Evolutionary conservation across 2,113 vertebrate genomes (phyloP).

Genomic region (Engraulis encrasicolus): DNA sequence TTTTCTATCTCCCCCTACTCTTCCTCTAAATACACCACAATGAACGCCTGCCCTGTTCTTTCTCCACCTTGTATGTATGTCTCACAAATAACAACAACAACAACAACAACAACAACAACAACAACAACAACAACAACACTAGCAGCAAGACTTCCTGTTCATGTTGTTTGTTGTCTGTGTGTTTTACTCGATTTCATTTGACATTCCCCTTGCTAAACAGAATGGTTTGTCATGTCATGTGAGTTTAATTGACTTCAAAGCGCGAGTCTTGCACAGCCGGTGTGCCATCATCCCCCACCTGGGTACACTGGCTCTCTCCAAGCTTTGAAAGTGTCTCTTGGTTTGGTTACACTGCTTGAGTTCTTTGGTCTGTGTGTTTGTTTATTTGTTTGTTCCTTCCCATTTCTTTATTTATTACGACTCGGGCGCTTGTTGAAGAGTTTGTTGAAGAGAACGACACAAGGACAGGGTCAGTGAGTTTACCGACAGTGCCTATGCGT

Average conservation of each 20-base stretch:
- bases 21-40: slow-evolving; percentile 46
- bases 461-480: slow-evolving; percentile 58
- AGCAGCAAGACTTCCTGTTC: not conserved
- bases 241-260: slow-evolving; percentile 70
- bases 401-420: slow-evolving; percentile 41
- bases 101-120: too few species aligned
- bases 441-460: slow-evolving; percentile 69
- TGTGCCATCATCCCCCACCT: slow-evolving; percentile 53
- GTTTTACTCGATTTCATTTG: slow-evolving; percentile 23
- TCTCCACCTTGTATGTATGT: slow-evolving; percentile 54
- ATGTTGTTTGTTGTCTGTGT: slow-evolving; percentile 44
- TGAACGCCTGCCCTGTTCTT: slow-evolving; percentile 45
- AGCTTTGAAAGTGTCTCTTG: slow-evolving; percentile 67
- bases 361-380: not conserved
- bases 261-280: slow-evolving; percentile 40
- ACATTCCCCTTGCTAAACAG: not conserved
- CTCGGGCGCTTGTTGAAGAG: slow-evolving; percentile 58
- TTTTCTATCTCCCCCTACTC: slow-evolving; percentile 61
- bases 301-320: not conserved
- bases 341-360: slow-evolving; percentile 39
- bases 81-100: slow-evolving; percentile 29
- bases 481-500: slow-evolving; percentile 50
- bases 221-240: slow-evolving; percentile 48
- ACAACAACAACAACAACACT: too few species aligned
- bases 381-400: not conserved